Evolutionary conservation across 2,888 invertebrate species (phyloP).

Genomic region (Archaeoteleia sp.): DNA sequence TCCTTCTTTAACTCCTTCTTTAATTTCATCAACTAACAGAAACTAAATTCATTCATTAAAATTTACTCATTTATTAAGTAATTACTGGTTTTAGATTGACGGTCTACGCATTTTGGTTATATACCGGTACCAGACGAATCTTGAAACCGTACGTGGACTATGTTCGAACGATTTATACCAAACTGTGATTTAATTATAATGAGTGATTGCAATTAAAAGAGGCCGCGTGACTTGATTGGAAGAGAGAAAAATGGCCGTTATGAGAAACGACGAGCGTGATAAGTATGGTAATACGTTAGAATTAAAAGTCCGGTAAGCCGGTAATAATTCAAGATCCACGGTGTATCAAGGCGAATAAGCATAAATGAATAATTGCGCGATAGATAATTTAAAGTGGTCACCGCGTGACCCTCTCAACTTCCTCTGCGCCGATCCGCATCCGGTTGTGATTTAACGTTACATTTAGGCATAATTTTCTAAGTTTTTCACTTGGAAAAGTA

Average conservation of each 20-base stretch:
- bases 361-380: slow-evolving; percentile 74
- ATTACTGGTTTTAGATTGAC: too few relatives aligned
- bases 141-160: too few relatives aligned
- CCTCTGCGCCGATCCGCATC: slow-evolving; percentile 20
- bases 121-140: too few relatives aligned
- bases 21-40: too few relatives aligned
- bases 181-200: too few relatives aligned
- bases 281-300: slow-evolving; percentile 71
- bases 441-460: slow-evolving; percentile 22
- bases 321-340: slow-evolving; percentile 73
- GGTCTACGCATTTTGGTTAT: too few relatives aligned
- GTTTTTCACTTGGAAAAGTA: too few relatives aligned
- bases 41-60: too few relatives aligned
- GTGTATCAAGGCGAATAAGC: slow-evolving; percentile 73
- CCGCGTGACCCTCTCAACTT: slow-evolving; percentile 42
- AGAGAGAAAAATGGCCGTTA: slow-evolving; percentile 48
- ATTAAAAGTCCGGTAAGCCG: slow-evolving; percentile 71
- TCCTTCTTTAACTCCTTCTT: too few relatives aligned
- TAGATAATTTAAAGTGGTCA: slow-evolving; percentile 70
- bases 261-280: slow-evolving; percentile 58
- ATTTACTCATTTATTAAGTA: too few relatives aligned
- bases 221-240: slow-evolving; percentile 39
- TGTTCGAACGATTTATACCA: too few relatives aligned
- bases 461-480: slow-evolving; percentile 11
- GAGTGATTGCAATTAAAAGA: slow-evolving; percentile 19